Percentiles rank a stretch among this genome's conserved stretches.
phyloP scores from a whole-genome alignment of 2,113 vertebrate genomes.

The Notechis scutatus region DNA sequence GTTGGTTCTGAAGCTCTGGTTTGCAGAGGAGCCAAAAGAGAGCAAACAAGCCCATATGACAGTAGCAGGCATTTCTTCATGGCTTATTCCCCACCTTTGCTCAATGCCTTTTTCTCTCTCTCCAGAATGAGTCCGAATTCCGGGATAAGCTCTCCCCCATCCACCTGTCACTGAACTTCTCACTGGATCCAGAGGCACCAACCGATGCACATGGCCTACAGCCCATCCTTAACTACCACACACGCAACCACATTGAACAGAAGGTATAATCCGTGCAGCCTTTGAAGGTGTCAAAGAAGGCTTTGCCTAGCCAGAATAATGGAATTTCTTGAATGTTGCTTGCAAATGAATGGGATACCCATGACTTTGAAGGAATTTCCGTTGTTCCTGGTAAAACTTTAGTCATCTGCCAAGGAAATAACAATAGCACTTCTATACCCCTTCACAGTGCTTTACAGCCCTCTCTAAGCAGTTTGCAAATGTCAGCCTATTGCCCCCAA shows the following conservation, averaged over 20 bases:
- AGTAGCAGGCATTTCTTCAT: neutral
- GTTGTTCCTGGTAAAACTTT: neutral
- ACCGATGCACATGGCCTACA: conserved; percentile 75
- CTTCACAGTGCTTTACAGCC: no score
- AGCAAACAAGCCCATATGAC: no score
- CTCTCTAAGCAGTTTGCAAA: no score
- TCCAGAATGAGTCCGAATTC: conserved; percentile 87
- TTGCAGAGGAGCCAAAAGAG: neutral
- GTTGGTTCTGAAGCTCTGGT: neutral
- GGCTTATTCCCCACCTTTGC: no score
- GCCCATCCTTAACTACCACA: conserved; percentile 85
- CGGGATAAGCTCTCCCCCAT: conserved; percentile 90
- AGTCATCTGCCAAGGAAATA: no score
- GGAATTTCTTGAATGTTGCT: neutral
- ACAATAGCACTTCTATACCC: no score
- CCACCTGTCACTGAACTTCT: conserved; percentile 84
- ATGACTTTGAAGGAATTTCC: neutral
- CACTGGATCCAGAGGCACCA: conserved; percentile 76
- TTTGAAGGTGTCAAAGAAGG: neutral
- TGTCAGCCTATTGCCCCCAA: no score
- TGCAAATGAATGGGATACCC: neutral
- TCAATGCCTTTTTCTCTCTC: neutral
- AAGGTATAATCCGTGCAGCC: conserved; percentile 71
- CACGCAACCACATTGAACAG: conserved; percentile 76
- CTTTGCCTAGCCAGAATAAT: neutral